Percentiles rank a stretch among this genome's conserved stretches.
phyloP scores from a whole-genome alignment of 2,113 vertebrate genomes.

The Chrysochloris asiatica region DNA sequence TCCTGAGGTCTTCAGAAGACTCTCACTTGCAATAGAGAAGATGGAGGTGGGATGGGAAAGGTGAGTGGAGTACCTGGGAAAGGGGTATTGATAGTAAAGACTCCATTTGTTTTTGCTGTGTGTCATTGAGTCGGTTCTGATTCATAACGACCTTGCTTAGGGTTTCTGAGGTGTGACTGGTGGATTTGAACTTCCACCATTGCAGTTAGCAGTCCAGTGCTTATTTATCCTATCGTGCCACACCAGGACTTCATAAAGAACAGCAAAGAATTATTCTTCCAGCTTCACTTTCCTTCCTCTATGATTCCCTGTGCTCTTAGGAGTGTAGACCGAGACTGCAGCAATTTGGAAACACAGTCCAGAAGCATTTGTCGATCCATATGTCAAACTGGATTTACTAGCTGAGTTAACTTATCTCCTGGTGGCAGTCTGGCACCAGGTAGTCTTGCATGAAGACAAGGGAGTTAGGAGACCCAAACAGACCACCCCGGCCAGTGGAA shows the following conservation, averaged over 20 bases:
- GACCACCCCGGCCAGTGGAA: neutral
- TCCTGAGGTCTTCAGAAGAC: neutral
- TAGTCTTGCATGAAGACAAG: neutral
- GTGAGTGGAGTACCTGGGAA: neutral
- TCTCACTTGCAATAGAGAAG: neutral
- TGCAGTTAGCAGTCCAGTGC: too few species aligned
- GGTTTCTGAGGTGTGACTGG: too few species aligned
- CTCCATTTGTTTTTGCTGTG: neutral
- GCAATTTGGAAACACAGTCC: neutral
- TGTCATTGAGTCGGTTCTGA: too few species aligned
- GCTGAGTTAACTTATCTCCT: neutral
- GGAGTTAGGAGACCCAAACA: neutral
- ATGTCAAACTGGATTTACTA: neutral
- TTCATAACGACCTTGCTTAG: too few species aligned
- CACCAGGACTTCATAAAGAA: neutral
- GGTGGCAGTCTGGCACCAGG: neutral
- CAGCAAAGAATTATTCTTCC: neutral
- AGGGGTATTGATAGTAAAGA: neutral
- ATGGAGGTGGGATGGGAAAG: neutral
- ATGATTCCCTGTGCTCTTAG: accelerated
- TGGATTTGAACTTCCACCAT: too few species aligned
- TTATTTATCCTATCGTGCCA: too few species aligned
- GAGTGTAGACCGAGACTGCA: neutral
- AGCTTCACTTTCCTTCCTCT: neutral
- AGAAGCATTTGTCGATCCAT: neutral